phyloP scores from a whole-genome alignment of 2,797 vertebrate species.

The Todus mexicanus region DNA sequence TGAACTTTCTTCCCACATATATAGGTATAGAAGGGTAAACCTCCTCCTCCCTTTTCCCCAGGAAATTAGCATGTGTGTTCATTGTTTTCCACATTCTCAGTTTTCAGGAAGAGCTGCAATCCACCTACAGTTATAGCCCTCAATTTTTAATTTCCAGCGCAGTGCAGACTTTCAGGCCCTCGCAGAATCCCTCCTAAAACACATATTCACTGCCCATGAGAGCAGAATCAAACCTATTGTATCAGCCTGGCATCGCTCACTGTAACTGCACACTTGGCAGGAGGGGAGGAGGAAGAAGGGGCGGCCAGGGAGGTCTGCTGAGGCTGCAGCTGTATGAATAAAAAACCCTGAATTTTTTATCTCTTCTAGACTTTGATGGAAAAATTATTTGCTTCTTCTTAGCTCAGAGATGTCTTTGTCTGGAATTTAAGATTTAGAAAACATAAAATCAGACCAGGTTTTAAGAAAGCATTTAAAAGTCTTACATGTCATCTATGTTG shows the following conservation, averaged over 20 bases:
- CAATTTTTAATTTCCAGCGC: not conserved
- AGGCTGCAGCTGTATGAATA: not conserved
- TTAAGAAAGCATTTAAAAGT: not conserved
- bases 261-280: not conserved
- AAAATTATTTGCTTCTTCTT: not conserved
- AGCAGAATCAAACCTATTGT: not conserved
- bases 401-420: not conserved
- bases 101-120: slow-evolving; percentile 4
- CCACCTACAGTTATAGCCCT: not conserved
- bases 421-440: not conserved
- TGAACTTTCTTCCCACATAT: not conserved
- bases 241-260: not conserved
- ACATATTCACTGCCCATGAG: not conserved
- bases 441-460: not conserved
- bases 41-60: not conserved
- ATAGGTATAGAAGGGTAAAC: not conserved
- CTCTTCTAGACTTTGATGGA: not conserved
- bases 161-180: not conserved
- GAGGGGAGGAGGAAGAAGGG: not conserved
- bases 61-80: not conserved
- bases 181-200: not conserved
- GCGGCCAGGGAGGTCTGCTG: not conserved
- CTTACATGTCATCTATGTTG: not conserved
- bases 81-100: not conserved
- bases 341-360: not conserved